Percentiles rank a stretch among this genome's conserved stretches.
Conservation (phyloP, 2,113 vertebrate genomes). For the Pongo pygmaeus region DNA sequence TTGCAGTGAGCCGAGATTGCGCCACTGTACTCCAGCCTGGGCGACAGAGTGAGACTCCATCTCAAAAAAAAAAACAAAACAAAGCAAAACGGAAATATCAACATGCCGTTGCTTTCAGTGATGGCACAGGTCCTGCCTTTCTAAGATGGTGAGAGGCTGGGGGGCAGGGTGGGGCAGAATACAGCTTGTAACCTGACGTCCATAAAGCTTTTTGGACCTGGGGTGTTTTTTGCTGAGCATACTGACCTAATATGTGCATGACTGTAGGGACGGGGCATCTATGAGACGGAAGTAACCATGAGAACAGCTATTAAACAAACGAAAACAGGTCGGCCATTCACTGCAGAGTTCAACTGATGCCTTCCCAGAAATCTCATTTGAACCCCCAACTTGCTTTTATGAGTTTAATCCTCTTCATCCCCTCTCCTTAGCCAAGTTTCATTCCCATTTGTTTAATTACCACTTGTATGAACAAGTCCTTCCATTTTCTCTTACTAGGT, state of each 20-base stretch:
- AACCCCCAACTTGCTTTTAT: not conserved
- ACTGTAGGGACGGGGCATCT: not conserved
- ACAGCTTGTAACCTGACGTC: not conserved
- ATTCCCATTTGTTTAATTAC: not conserved
- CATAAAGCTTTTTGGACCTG: not conserved
- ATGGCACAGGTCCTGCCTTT: not conserved
- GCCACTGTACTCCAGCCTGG: too few species aligned
- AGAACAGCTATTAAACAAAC: not conserved
- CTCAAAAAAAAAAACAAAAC: too few species aligned
- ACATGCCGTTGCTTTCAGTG: not conserved
- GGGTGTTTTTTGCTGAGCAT: not conserved
- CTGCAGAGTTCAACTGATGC: not conserved
- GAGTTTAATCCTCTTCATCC: not conserved
- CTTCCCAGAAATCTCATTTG: not conserved
- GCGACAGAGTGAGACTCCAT: too few species aligned
- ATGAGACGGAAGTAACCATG: not conserved
- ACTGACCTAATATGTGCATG: not conserved
- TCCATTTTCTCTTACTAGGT: not conserved
- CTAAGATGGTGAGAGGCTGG: not conserved
- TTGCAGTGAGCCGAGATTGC: too few species aligned
- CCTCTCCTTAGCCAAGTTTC: not conserved
- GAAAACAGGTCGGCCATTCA: not conserved
- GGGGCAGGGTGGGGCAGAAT: not conserved
- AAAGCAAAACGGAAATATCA: not conserved
- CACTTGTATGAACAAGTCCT: not conserved